phyloP scores from a whole-genome alignment of 2,797 vertebrate genomes.

The Peromyscus nudipes region DNA sequence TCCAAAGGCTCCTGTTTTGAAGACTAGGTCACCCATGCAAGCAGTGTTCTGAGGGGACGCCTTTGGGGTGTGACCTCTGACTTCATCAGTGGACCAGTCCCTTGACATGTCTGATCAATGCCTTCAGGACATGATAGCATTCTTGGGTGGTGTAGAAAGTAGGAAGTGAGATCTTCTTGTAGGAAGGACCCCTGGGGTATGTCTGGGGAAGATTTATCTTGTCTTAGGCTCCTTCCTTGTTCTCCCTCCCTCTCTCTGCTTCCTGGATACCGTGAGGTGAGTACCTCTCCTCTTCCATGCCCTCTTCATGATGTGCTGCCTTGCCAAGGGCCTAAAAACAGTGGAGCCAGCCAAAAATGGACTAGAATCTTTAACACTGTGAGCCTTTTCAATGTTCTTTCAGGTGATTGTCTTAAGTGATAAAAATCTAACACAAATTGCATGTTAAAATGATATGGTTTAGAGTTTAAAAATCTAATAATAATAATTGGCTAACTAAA shows the following conservation, averaged over 20 bases:
- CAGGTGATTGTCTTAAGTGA: neutral
- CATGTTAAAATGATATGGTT: constrained; percentile 16
- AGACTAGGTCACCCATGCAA: neutral
- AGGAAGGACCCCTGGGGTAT: neutral
- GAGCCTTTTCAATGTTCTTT: neutral
- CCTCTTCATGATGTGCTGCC: neutral
- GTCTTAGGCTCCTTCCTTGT: neutral
- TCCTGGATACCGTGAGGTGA: neutral
- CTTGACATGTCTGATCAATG: neutral
- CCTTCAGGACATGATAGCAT: neutral
- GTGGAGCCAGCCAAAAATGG: neutral
- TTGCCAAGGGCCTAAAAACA: neutral
- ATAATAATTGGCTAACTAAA: neutral
- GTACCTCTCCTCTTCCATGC: neutral
- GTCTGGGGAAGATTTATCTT: neutral
- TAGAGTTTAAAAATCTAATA: neutral
- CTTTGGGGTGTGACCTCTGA: neutral
- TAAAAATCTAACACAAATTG: neutral
- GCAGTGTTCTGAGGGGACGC: neutral
- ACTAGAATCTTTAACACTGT: neutral
- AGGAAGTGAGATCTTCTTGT: neutral
- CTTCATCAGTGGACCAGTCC: neutral
- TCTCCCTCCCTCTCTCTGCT: neutral
- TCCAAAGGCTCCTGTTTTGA: neutral
- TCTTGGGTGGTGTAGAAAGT: too few relatives aligned